Percentiles rank a stretch among this genome's conserved stretches.
These are phyloP conservation scores for Erythrolamprus reginae DNA, from an alignment of 2,113 vertebrate genomes.

Conservation along the genomic window DNA sequence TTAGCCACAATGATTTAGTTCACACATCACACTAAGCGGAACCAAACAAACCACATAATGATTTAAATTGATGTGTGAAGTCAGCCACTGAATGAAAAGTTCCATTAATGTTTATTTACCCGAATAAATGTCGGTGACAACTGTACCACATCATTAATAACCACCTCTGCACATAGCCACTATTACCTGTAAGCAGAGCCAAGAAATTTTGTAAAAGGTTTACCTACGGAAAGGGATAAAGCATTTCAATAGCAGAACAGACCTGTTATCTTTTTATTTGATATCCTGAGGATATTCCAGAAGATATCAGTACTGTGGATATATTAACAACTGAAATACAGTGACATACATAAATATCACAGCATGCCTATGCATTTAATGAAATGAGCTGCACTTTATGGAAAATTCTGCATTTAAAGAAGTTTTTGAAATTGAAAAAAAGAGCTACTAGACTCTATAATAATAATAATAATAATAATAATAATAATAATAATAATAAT, in stretches of 20 bases:
- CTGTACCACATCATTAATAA: neutral
- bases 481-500: too few relatives aligned
- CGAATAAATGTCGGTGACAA: neutral
- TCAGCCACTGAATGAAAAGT: neutral
- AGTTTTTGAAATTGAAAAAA: neutral
- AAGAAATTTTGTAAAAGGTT: neutral
- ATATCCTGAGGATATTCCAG: neutral
- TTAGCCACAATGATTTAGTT: neutral
- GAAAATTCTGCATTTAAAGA: neutral
- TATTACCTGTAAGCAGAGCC: neutral
- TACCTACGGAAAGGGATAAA: neutral
- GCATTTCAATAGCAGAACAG: neutral
- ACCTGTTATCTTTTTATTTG: neutral
- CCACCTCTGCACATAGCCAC: neutral
- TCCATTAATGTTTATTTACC: neutral
- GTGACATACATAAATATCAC: neutral
- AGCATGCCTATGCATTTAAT: neutral
- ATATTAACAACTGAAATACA: constrained; percentile 32
- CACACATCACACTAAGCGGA: neutral
- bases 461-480: too few relatives aligned
- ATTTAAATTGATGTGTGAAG: neutral
- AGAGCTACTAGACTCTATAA: neutral
- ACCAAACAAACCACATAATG: neutral
- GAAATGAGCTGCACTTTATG: neutral
- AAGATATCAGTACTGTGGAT: constrained; percentile 13